Base-by-base conservation (phyloP, 1,140 invertebrate species). In the Cheumatopsyche charites region DNA sequence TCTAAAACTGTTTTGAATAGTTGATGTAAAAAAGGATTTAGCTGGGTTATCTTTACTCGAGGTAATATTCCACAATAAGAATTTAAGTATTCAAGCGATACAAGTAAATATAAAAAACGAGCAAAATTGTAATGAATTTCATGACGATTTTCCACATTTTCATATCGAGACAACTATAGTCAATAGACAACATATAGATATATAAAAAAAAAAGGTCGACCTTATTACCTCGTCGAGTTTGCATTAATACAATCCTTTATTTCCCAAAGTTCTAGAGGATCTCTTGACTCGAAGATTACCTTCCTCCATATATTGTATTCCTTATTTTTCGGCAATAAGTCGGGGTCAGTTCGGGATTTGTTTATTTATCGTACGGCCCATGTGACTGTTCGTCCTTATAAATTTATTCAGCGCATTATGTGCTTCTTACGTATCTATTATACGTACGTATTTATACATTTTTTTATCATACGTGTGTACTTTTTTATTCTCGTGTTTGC, bases 171-270 rank as follows among this genome's bases (percentile, higher is more conserved):
- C n/a, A n/a, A n/a, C n/a, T n/a, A n/a, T n/a, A n/a, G n/a, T n/a
- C n/a, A n/a, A n/a, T n/a, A n/a, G 29, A 9, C 29, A 36, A 9
- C 29, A 9, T 36, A 36, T 3, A 3, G 29, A 9, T n/a, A 19
- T 1, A 19, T 6, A 6, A 47, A 13, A 15, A 52, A 52, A 17
- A 52, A 19, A 19, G 45, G 45, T 52, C 47, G 15, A 52, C 1
- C 19, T 13, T 52, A 17, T 52, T 52, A 17, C 47, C n/a, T 52
- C 19, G 47, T 52, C 19, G 47, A 52, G 47, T 52, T 52, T 52
- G 47, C 47, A 19, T 52, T 52, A 52, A 52, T 52, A 52, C 19
- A 52, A 52, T 52, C 47, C 15, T 52, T 52, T 52, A 52, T 52
- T 52, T 52, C 19, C 47, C 47, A 52, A 15, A 52, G n/a, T n/a